Evolutionary conservation across 2,888 invertebrate species (phyloP).

Genomic region (Molanna angustata): DNA sequence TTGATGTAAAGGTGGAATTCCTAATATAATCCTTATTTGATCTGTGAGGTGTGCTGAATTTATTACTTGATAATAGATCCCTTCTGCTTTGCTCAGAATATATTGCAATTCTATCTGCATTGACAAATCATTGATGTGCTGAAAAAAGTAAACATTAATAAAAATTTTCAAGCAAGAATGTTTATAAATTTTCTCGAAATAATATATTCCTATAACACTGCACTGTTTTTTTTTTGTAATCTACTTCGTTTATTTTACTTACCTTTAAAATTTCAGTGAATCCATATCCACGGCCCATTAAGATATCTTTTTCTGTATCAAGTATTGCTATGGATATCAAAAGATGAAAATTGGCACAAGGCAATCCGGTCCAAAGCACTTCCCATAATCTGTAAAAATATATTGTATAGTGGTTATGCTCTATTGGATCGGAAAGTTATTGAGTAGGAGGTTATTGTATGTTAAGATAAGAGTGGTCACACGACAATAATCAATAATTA

Average conservation of each 20-base stretch:
- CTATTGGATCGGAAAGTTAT: too few species aligned
- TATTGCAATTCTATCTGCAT: conserved; percentile 80
- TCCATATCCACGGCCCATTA: conserved; percentile 91
- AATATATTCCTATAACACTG: too few species aligned
- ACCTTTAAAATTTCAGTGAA: conserved; percentile 96
- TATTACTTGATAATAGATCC: conserved; percentile 85
- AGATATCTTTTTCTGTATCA: conserved; percentile 78
- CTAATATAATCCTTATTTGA: conserved; percentile 68
- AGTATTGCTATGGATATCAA: conserved; percentile 92
- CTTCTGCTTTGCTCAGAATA: conserved; percentile 84
- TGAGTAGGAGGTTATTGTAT: too few species aligned
- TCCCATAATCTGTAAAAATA: conserved; percentile 73
- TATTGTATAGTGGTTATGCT: not conserved
- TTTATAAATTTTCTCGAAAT: conserved; percentile 4
- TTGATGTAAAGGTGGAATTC: conserved; percentile 48
- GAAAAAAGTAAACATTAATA: conserved; percentile 39
- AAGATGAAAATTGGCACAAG: conserved; percentile 93
- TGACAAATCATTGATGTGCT: conserved; percentile 96
- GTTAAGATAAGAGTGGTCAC: not conserved
- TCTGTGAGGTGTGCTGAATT: conserved; percentile 68
- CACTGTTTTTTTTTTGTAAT: too few species aligned
- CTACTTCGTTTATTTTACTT: too few species aligned
- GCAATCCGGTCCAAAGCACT: conserved; percentile 91
- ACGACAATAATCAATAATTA: not conserved
- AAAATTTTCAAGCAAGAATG: too few species aligned